phyloP scores from a whole-genome alignment of 1,140 invertebrate genomes.

The Samia ricini region DNA sequence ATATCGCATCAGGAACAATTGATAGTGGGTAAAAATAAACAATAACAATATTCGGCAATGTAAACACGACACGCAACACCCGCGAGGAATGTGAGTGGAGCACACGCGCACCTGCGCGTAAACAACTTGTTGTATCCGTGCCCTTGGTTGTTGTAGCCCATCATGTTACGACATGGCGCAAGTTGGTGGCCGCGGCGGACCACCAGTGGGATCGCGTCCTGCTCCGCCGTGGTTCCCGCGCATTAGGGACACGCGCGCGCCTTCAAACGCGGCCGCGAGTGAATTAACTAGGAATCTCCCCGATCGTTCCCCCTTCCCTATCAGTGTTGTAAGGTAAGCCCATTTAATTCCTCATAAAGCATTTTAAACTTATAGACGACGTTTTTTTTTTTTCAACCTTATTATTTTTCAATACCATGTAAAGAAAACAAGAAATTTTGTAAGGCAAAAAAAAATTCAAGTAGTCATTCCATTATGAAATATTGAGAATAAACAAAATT shows the following conservation, averaged over 20 bases:
- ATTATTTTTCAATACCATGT: no score
- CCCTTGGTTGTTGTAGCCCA: conserved; percentile 89
- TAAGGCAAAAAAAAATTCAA: no score
- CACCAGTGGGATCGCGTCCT: conserved; percentile 69
- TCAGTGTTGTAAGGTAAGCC: neutral
- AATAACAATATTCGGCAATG: neutral
- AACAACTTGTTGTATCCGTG: conserved; percentile 93
- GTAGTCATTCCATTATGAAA: no score
- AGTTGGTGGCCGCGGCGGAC: conserved; percentile 64
- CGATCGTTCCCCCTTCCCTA: conserved; percentile 3
- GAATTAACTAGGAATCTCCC: neutral
- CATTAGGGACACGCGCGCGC: conserved; percentile 30
- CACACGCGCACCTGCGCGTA: conserved; percentile 85
- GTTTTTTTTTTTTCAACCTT: no score
- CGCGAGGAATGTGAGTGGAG: neutral
- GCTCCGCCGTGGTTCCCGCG: conserved; percentile 61
- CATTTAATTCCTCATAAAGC: neutral
- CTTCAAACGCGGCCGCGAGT: conserved; percentile 12
- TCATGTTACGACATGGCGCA: conserved; percentile 75
- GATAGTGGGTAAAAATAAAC: neutral
- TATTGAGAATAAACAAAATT: no score
- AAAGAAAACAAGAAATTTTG: no score
- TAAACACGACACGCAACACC: neutral
- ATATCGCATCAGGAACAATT: no score
- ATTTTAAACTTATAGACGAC: neutral